These are phyloP conservation scores for Biston betularia DNA, from an alignment of 2,888 invertebrate species.

Conservation along the genomic window DNA sequence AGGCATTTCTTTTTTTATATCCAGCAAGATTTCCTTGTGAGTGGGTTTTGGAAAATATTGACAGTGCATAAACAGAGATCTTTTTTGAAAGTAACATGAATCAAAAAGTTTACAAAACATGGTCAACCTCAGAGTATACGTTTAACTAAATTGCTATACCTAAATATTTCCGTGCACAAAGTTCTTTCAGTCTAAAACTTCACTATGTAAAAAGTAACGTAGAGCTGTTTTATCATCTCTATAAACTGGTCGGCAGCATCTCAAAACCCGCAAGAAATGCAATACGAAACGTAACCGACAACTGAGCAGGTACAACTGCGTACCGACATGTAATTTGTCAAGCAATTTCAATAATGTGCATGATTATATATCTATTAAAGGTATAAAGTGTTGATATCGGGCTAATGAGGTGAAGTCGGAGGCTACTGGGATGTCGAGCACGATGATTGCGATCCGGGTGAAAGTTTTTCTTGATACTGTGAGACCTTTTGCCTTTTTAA, in stretches of 20 bases:
- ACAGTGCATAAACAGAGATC: too few relatives aligned
- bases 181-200: not conserved
- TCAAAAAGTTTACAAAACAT: too few relatives aligned
- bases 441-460: conserved; percentile 58
- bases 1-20: too few relatives aligned
- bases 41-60: too few relatives aligned
- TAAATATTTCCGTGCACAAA: not conserved
- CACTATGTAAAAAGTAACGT: not conserved
- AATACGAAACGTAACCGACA: conserved; percentile 79
- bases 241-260: conserved; percentile 55
- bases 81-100: too few relatives aligned
- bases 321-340: conserved; percentile 83
- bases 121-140: too few relatives aligned
- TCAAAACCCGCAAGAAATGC: conserved; percentile 73
- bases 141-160: too few relatives aligned
- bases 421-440: conserved; percentile 54
- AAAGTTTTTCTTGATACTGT: conserved; percentile 55
- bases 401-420: conserved; percentile 75
- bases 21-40: too few relatives aligned
- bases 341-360: conserved; percentile 84
- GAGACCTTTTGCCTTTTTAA: conserved; percentile 1
- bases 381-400: conserved; percentile 80
- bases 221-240: conserved; percentile 55
- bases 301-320: conserved; percentile 76
- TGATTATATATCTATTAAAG: conserved; percentile 85